These are phyloP conservation scores for Argyresthia albistria DNA, from an alignment of 2,888 invertebrate species.

Conservation along the genomic window DNA sequence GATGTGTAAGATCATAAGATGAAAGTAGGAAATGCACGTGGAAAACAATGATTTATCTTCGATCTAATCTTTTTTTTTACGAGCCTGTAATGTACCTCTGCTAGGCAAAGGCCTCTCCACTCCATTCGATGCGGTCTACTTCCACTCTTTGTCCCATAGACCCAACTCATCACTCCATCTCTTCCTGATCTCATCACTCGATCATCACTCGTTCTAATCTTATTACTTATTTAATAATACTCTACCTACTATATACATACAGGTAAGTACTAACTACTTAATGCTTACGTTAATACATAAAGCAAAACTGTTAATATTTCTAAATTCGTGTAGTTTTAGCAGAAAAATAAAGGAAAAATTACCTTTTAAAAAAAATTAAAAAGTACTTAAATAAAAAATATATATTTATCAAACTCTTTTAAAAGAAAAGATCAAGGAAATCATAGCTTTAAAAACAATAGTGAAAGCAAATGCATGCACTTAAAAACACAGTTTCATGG, in stretches of 20 bases:
- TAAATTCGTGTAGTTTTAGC: slow-evolving; percentile 7
- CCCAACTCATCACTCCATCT: no score
- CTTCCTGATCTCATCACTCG: no score
- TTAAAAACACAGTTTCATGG: no score
- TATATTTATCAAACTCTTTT: slow-evolving; percentile 15
- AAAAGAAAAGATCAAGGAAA: slow-evolving; percentile 68
- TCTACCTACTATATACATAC: slow-evolving; percentile 2
- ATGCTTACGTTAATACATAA: slow-evolving; percentile 16
- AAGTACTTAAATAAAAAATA: not conserved
- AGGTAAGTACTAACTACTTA: slow-evolving; percentile 10
- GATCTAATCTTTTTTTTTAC: no score
- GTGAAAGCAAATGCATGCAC: not conserved
- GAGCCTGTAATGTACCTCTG: no score
- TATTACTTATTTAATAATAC: slow-evolving; percentile 15
- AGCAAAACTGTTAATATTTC: not conserved
- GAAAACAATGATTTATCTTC: slow-evolving; percentile 60
- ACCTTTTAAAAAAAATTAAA: no score
- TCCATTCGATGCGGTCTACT: no score
- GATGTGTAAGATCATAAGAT: no score
- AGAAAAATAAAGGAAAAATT: no score
- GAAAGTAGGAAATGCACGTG: not conserved
- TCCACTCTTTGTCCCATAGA: no score
- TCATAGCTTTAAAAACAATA: slow-evolving; percentile 37
- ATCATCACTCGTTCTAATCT: slow-evolving; percentile 67
- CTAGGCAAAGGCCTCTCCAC: no score